These are phyloP conservation scores for Suricata suricatta DNA, from an alignment of 2,113 vertebrate genomes.

Conservation along the genomic window DNA sequence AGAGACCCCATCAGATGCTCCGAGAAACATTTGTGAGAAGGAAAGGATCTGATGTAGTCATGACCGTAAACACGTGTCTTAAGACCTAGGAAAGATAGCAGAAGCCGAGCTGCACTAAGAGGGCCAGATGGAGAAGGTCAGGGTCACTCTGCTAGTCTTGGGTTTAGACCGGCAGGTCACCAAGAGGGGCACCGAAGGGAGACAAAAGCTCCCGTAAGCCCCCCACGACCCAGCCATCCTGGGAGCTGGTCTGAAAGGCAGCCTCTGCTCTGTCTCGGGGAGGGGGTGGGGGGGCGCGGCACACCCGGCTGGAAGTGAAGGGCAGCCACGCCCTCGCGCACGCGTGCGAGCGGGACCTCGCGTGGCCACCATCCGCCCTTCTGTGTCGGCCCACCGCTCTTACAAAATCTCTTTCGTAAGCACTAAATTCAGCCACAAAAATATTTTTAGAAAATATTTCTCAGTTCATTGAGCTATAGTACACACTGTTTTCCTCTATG, in stretches of 20 bases:
- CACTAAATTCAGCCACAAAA: constrained; percentile 85
- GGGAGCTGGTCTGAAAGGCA: constrained; percentile 54
- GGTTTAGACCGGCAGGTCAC: constrained; percentile 71
- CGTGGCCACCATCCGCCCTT: background rate
- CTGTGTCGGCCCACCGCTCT: constrained; percentile 72
- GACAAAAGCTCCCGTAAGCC: constrained; percentile 68
- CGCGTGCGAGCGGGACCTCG: fast-evolving
- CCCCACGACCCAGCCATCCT: constrained; percentile 53
- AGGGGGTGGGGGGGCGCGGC: constrained; percentile 9
- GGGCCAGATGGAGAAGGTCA: constrained; percentile 44
- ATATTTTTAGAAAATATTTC: constrained; percentile 85
- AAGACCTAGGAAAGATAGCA: constrained; percentile 72
- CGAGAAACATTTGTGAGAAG: constrained; percentile 59
- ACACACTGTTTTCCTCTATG: constrained; percentile 86
- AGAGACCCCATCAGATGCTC: constrained; percentile 80
- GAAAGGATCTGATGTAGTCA: constrained; percentile 73
- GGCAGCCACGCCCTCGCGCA: constrained; percentile 2
- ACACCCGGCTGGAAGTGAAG: constrained; percentile 53
- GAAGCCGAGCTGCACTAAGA: constrained; percentile 66
- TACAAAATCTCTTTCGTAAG: constrained; percentile 73
- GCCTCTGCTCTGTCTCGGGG: constrained; percentile 52
- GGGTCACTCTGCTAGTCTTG: constrained; percentile 55
- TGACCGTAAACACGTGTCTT: constrained; percentile 74
- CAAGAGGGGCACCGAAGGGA: constrained; percentile 53
- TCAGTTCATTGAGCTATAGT: constrained; percentile 86